Conservation (phyloP, 2,113 vertebrate genomes). For the Argyrosomus japonicus region DNA sequence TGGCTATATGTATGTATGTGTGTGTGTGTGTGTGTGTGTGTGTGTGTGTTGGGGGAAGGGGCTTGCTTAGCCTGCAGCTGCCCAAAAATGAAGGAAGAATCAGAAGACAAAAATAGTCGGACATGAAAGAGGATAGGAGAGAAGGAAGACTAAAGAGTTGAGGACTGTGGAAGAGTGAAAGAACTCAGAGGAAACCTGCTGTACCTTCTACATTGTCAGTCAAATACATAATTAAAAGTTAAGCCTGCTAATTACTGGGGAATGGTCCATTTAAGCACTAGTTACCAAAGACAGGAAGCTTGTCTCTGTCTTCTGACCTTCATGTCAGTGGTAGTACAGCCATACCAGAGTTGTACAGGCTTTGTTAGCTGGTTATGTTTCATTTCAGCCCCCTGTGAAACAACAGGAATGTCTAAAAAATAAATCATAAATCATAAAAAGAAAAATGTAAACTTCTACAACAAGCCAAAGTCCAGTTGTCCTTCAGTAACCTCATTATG, state of each 20-base stretch:
- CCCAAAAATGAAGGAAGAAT: constrained; percentile 78
- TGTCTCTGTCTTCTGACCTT: neutral
- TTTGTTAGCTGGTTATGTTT: accelerated
- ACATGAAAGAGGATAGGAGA: constrained; percentile 76
- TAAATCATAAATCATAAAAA: neutral
- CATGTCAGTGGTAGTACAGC: neutral
- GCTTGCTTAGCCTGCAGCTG: constrained; percentile 68
- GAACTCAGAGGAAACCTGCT: constrained; percentile 22
- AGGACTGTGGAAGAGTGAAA: constrained; percentile 22
- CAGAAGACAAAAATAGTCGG: constrained; percentile 73
- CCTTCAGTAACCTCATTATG: neutral
- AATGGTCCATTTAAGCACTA: neutral
- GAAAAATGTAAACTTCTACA: neutral
- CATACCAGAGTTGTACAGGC: neutral
- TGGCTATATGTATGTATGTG: constrained; percentile 4
- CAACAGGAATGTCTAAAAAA: neutral
- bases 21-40: constrained; percentile 11
- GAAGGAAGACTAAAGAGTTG: constrained; percentile 57
- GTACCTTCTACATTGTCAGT: neutral
- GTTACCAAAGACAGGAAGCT: neutral
- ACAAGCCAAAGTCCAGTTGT: neutral
- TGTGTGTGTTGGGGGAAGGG: constrained; percentile 17
- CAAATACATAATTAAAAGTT: constrained; percentile 11
- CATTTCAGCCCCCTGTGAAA: neutral
- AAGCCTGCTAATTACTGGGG: neutral